Conservation (phyloP, 2,113 vertebrate genomes). For the Mionectes macconnelli region DNA sequence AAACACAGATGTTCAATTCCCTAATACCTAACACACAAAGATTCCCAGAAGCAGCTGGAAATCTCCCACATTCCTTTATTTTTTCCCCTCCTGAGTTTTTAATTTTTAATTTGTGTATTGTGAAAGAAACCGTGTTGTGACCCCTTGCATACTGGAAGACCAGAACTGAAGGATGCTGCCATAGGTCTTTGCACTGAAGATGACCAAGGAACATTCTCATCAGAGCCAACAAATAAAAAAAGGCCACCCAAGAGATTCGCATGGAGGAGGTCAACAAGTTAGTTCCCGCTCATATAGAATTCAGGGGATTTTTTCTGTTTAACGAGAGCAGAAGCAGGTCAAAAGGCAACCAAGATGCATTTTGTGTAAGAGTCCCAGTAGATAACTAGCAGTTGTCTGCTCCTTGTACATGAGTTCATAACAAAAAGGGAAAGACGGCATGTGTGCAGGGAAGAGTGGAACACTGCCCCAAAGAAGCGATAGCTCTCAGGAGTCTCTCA, state of each 20-base stretch:
- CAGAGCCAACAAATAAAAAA: neutral
- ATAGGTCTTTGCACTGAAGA: neutral
- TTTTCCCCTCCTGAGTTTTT: neutral
- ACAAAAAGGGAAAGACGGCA: neutral
- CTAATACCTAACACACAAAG: no score
- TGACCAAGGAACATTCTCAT: neutral
- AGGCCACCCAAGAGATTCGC: neutral
- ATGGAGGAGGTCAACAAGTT: neutral
- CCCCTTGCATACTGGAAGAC: neutral
- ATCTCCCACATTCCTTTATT: no score
- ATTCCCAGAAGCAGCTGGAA: no score
- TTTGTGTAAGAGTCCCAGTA: neutral
- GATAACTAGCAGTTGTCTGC: neutral
- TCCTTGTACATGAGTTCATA: neutral
- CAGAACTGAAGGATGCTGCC: neutral
- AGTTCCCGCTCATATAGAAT: slow-evolving; percentile 8
- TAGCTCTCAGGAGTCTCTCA: neutral
- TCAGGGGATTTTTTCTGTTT: slow-evolving; percentile 55
- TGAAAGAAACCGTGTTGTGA: neutral
- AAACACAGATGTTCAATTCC: no score
- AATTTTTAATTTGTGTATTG: neutral
- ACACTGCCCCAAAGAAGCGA: neutral
- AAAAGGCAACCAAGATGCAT: neutral
- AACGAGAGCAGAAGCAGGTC: neutral
- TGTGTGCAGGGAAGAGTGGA: neutral